Evolutionary conservation across 1,140 invertebrate genomes (phyloP).

Genomic region (Metaphire vulgaris): DNA sequence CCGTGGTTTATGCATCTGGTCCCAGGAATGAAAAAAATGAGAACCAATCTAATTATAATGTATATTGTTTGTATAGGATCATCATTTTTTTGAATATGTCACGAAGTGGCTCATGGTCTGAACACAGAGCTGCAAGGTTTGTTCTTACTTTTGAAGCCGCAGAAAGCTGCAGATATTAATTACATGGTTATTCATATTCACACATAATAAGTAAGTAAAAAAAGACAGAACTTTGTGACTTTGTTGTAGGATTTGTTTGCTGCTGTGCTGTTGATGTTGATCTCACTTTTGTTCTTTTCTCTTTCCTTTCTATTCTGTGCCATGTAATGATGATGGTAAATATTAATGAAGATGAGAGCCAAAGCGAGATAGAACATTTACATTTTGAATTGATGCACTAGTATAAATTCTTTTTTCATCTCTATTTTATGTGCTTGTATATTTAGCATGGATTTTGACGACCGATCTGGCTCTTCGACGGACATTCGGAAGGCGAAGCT

Average conservation of each 20-base stretch:
- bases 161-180: not conserved
- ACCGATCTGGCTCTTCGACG: not conserved
- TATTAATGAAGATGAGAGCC: too few relatives aligned
- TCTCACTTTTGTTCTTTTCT: too few relatives aligned
- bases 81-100: not conserved
- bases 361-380: too few relatives aligned
- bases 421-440: too few relatives aligned
- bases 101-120: not conserved
- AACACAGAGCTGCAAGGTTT: not conserved
- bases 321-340: too few relatives aligned
- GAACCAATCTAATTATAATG: too few relatives aligned
- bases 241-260: not conserved
- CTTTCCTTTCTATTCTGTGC: too few relatives aligned
- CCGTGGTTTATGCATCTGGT: too few relatives aligned
- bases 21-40: too few relatives aligned
- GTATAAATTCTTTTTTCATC: too few relatives aligned
- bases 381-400: too few relatives aligned
- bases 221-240: not conserved
- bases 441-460: not conserved
- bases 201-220: not conserved
- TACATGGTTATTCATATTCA: not conserved
- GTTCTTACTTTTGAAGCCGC: not conserved
- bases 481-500: not conserved
- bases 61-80: too few relatives aligned
- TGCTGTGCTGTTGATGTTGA: not conserved